Evolutionary conservation across 2,797 vertebrate genomes (phyloP), one percentile per base, ranked within the genome.

Genomic region (Nannoperca australis): DNA sequence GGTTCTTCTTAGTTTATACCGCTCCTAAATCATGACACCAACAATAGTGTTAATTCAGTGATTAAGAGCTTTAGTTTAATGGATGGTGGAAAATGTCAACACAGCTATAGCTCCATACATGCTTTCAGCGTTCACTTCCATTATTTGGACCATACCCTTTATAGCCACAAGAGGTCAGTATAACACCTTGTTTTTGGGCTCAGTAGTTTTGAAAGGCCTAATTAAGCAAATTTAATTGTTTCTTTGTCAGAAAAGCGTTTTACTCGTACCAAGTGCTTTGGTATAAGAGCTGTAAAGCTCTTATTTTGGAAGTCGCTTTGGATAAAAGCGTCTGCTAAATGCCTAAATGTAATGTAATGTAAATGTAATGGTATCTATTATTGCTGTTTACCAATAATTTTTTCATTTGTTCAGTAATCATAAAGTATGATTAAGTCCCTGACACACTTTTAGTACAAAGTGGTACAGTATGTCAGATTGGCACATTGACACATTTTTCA

Each of bases 131-230:
- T 85, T 79, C 59, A 73, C 61, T 61, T 85, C 54, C 71, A 83
- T 92, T 78, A 66, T 86, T 82, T 85, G 50, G 73, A 77, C 36
- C 76, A 80, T 88, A 62, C 54, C 20, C 17, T 74, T 66, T 81
- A 53, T 83, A 71, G 70, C 84, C 88, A 88, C 83, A 85, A 86
- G 90, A 91, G 90, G 89, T 85, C 89, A 91, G 87, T 81, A 68
- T 82, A 87, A 88, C 40, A 67, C 67, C 22, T 65, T 84, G 36
- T 72, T 76, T 81, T 64, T 49, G 7, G 30, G 24, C 59, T 77
- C 18, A 62, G 30, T 58, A 3, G 47, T 67, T 65, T 69, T 44
- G 58, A 1, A 27, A 55, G 54, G 36, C 42, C 36, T 45, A 42
- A 76, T n/a, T 22, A 45, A 76, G 24, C 22, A 63, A 70, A 59